Base-by-base conservation (phyloP, 1,140 invertebrate genomes). In the Holcopasites calliopsidis region DNA sequence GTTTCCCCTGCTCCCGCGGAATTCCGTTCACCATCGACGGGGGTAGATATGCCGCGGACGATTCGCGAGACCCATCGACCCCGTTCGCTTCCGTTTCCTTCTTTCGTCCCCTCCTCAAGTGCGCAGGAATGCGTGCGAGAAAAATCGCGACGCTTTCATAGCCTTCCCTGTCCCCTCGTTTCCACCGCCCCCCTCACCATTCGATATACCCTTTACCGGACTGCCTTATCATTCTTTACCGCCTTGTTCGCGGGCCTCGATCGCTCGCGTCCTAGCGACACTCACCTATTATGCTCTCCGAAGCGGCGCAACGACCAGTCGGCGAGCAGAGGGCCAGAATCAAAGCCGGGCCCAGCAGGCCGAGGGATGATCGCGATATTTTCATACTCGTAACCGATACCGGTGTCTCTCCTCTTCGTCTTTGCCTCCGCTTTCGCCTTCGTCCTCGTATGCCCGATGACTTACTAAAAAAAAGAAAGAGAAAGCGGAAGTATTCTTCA, bases 241-340 rank as follows among this genome's bases (percentile, higher is more conserved):
- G 62, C 23, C 44, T 73, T 42, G 61, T 52, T 54, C 47, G 23
- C 68, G 73, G 42, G 60, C 47, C 52, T 54, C 68, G 57, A 71
- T 75, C 62, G 58, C 42, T 44, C 42, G 42, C 16, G 44, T 49
- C 44, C 1, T 6, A 49, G 6, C n/a, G 7, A 47, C 52, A 81
- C 85, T 85, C 77, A 90, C 88, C 88, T 84, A 87, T 88, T 79
- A 90, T 89, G 79, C 86, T 89, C 69, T 89, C 89, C 54, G 87
- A 86, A 55, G 80, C 76, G 42, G 75, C 69, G 76, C 84, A 87
- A 60, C 40, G 79, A 62, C 69, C 44, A 49, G 58, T 26, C 61
- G 80, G 71, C 50, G 86, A 82, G 26, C 81, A 50, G 28, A 84
- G 60, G 33, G 80, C 55, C 78, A 87, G 64, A 57, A 71, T 72